Percentiles rank a stretch among this genome's conserved stretches.
Conservation (phyloP, 1,140 invertebrate genomes). For the Luehdorfia chinensis region DNA sequence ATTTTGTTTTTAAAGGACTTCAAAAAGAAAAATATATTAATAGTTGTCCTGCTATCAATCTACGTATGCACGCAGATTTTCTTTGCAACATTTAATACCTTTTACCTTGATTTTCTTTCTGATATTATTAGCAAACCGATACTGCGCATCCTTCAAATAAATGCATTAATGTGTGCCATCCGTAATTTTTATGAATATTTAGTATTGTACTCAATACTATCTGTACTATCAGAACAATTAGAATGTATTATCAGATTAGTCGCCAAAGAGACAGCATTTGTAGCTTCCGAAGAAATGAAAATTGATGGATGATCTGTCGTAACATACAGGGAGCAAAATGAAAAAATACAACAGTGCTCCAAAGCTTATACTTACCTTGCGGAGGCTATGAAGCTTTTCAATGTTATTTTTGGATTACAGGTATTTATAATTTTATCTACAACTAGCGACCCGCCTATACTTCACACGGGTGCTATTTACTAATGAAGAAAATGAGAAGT, state of each 20-base stretch:
- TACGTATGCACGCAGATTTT: not conserved
- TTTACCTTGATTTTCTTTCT: not conserved
- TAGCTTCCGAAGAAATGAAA: not conserved
- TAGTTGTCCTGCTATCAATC: not conserved
- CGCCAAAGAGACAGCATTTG: not conserved
- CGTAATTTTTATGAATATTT: not conserved
- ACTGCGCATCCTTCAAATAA: not conserved
- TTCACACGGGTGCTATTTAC: no score
- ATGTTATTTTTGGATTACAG: constrained; percentile 1
- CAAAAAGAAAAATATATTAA: not conserved
- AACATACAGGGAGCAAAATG: not conserved
- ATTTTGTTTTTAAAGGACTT: not conserved
- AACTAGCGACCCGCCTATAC: no score
- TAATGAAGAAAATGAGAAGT: no score
- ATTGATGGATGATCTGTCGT: not conserved
- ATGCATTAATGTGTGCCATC: not conserved
- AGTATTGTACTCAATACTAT: not conserved
- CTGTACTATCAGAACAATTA: constrained; percentile 3
- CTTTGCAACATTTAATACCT: not conserved
- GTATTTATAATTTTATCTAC: no score
- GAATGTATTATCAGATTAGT: constrained; percentile 6
- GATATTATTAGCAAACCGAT: not conserved
- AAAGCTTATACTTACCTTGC: not conserved
- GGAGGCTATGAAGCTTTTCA: constrained; percentile 8
- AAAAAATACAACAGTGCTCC: constrained; percentile 1